These are phyloP conservation scores for Antheraea mylitta DNA, from an alignment of 1,140 invertebrate genomes.

Conservation along the genomic window DNA sequence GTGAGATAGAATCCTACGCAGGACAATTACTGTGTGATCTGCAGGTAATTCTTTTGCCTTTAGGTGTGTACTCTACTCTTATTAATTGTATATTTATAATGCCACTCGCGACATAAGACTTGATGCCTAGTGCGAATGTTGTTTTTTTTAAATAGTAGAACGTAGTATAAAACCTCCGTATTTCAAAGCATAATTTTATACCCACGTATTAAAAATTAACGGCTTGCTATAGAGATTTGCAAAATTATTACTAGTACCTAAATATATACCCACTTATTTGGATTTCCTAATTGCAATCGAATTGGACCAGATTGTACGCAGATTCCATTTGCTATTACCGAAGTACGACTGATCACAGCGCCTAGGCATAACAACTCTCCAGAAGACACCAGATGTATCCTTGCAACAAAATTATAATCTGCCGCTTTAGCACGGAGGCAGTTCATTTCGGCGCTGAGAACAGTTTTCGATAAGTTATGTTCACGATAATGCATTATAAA, in stretches of 20 bases:
- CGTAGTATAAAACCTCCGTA: no score
- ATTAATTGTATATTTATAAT: no score
- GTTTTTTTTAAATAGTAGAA: no score
- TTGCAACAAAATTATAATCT: conserved; percentile 50
- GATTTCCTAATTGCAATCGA: conserved; percentile 46
- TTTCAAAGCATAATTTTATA: background rate
- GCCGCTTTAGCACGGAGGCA: conserved; percentile 55
- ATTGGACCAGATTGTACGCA: conserved; percentile 53
- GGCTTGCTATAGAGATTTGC: no score
- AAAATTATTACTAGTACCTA: no score
- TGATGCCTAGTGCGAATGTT: no score
- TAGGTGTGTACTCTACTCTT: no score
- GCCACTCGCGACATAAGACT: no score
- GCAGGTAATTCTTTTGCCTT: no score
- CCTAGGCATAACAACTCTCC: conserved; percentile 58
- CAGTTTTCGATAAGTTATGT: conserved; percentile 19
- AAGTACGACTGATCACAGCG: conserved; percentile 44
- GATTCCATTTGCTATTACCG: conserved; percentile 49
- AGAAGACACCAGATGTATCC: conserved; percentile 51
- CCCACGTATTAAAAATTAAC: no score
- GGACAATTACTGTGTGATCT: no score
- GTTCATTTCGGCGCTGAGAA: conserved; percentile 34
- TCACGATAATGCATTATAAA: conserved; percentile 51
- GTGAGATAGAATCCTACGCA: no score
- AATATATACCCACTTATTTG: conserved; percentile 43